Conservation (phyloP, 1,140 invertebrate species). For the Orchestia grillus region DNA sequence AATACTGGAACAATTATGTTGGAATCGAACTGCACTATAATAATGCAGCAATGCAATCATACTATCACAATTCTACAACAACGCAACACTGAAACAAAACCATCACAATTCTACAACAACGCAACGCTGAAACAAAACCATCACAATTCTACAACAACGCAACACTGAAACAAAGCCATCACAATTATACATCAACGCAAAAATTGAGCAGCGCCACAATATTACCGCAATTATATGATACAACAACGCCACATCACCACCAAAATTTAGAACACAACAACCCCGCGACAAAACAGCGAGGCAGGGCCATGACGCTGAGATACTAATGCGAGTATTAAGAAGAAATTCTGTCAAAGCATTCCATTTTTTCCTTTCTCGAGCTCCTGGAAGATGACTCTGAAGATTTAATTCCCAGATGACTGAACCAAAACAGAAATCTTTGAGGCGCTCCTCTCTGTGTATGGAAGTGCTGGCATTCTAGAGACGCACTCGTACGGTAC, state of each 20-base stretch:
- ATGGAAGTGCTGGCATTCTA: not conserved
- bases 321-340: not conserved
- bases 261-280: no score
- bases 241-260: no score
- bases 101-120: not conserved
- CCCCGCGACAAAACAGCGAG: no score
- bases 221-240: no score
- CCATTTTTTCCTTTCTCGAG: not conserved
- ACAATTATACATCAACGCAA: not conserved
- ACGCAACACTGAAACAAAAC: not conserved
- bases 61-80: not conserved
- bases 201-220: not conserved
- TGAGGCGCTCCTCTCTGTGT: not conserved
- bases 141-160: not conserved
- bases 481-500: not conserved
- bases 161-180: not conserved
- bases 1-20: no score
- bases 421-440: not conserved
- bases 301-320: no score
- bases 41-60: no score
- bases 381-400: not conserved
- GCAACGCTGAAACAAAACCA: not conserved
- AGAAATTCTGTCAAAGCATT: not conserved
- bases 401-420: not conserved
- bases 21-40: no score